Evolutionary conservation across 2,888 invertebrate genomes (phyloP).

Genomic region (Drosophila parthenogenetica): DNA sequence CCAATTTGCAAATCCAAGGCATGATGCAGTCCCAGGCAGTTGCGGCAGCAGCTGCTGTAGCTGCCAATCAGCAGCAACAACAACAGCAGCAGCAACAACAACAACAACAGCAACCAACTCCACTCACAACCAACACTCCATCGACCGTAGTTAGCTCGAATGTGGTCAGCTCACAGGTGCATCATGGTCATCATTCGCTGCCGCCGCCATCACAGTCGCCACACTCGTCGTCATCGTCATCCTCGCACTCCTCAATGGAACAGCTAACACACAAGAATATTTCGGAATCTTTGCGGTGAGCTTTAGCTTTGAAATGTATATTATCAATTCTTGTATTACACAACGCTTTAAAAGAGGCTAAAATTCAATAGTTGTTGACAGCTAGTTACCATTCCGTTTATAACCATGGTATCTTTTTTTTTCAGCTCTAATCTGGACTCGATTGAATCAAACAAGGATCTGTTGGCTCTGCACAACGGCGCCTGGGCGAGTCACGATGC

Average conservation of each 20-base stretch:
- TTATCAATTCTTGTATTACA: too few species aligned
- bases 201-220: slow-evolving; percentile 83
- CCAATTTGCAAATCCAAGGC: slow-evolving; percentile 82
- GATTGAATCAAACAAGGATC: slow-evolving; percentile 87
- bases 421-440: slow-evolving; percentile 84
- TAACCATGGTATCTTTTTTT: not conserved
- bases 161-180: slow-evolving; percentile 42
- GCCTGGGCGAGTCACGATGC: slow-evolving; percentile 86
- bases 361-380: not conserved
- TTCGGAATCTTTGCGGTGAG: slow-evolving; percentile 81
- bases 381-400: not conserved
- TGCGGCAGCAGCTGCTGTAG: slow-evolving; percentile 81
- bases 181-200: slow-evolving; percentile 67
- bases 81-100: slow-evolving; percentile 38
- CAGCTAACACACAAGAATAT: slow-evolving; percentile 82
- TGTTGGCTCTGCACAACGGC: slow-evolving; percentile 89
- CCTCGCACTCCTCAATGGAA: slow-evolving; percentile 78
- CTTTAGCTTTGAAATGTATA: not conserved
- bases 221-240: slow-evolving; percentile 74
- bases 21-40: slow-evolving; percentile 81
- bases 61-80: slow-evolving; percentile 65
- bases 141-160: slow-evolving; percentile 40
- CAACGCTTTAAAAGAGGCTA: too few species aligned
- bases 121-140: slow-evolving; percentile 44
- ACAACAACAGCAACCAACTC: slow-evolving; percentile 46